These are phyloP conservation scores for Acrocyrtus sp. DNA, from an alignment of 2,888 invertebrate species.

Conservation along the genomic window DNA sequence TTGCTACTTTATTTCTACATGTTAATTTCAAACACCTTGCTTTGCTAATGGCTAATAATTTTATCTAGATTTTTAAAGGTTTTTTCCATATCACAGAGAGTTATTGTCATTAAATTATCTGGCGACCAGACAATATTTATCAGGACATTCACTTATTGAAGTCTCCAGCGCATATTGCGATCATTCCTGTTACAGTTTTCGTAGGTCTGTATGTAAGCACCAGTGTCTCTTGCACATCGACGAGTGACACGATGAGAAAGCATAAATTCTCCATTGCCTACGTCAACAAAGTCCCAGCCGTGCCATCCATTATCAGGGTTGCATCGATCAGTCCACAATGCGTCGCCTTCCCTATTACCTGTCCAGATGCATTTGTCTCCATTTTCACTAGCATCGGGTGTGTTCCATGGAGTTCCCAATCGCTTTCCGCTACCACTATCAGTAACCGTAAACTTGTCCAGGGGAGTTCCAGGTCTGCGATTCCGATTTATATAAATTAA, in stretches of 20 bases:
- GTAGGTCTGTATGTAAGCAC: constrained; percentile 5
- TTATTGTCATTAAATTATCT: no score
- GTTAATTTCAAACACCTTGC: no score
- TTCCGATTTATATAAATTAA: no score
- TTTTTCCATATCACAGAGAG: no score
- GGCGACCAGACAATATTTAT: no score
- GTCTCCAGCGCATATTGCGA: constrained; percentile 19
- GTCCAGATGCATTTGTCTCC: constrained; percentile 40
- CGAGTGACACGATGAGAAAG: constrained; percentile 19
- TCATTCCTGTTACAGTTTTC: constrained; percentile 28
- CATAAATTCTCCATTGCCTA: constrained; percentile 37
- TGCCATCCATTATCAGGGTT: constrained; percentile 38
- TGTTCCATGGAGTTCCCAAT: constrained; percentile 12
- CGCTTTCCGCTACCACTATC: background rate
- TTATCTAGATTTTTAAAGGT: no score
- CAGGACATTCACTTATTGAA: no score
- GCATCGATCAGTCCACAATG: constrained; percentile 40
- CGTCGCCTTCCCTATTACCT: constrained; percentile 33
- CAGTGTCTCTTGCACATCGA: constrained; percentile 28
- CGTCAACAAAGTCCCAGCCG: constrained; percentile 34
- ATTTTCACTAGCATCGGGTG: constrained; percentile 11
- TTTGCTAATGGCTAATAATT: no score
- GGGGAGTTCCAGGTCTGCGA: constrained; percentile 30
- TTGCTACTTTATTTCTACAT: no score
- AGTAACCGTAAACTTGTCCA: constrained; percentile 17